A percentile compares a stretch with the other conserved stretches of the same genome.
Conservation (phyloP, 2,888 invertebrate species). For the Leptopterna dolabrata region DNA sequence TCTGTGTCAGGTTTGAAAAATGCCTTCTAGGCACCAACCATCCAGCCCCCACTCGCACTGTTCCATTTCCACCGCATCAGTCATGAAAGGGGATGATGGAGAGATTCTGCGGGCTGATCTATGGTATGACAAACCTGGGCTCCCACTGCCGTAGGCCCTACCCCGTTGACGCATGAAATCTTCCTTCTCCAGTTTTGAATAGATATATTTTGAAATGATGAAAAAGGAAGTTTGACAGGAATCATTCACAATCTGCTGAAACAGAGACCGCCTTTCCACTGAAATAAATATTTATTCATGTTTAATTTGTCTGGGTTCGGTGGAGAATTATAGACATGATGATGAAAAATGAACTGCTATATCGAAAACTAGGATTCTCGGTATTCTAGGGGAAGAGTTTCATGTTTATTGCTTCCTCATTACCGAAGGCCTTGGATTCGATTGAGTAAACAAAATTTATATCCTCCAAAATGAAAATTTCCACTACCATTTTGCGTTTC, state of each 20-base stretch:
- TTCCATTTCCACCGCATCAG: conserved; percentile 28
- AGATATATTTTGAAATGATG: neutral
- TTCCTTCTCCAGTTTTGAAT: neutral
- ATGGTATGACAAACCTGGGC: neutral
- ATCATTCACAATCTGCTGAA: neutral
- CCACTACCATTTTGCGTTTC: too few relatives aligned
- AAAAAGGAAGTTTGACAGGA: neutral
- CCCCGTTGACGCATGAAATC: conserved; percentile 6
- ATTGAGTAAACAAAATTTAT: too few relatives aligned
- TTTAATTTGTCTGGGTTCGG: too few relatives aligned
- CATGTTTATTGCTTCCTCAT: too few relatives aligned
- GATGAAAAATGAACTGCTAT: too few relatives aligned
- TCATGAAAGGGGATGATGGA: conserved; percentile 33
- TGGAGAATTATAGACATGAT: too few relatives aligned
- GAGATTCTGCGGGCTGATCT: conserved; percentile 15
- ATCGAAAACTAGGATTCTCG: too few relatives aligned
- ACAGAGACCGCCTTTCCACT: too few relatives aligned
- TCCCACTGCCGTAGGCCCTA: neutral
- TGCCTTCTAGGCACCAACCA: conserved; percentile 41
- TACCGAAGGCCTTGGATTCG: too few relatives aligned
- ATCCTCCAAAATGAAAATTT: too few relatives aligned
- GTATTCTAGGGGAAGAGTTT: too few relatives aligned
- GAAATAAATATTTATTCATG: too few relatives aligned
- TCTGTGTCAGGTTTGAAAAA: conserved; percentile 45
- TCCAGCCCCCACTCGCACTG: neutral